Base-by-base conservation (phyloP, 2,797 vertebrate species). In the Hippoglossus hippoglossus region DNA sequence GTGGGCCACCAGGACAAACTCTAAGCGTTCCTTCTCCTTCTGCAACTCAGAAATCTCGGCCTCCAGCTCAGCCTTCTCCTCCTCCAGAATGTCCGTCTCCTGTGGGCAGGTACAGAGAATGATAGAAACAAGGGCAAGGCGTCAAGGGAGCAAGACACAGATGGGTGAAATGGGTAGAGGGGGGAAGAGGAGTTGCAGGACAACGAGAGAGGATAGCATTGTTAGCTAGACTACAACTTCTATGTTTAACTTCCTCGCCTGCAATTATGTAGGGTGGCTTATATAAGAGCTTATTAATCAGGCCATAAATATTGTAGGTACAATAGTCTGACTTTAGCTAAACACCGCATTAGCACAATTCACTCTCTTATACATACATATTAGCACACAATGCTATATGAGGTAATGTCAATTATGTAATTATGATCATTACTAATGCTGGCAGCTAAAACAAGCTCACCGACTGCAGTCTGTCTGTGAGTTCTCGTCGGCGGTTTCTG, bases 61-160 rank as follows among this genome's bases (percentile, higher is more conserved):
- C 93, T 99, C 97, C 86, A 99, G 93, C 84, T 97, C 97, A 0
- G 97, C 96, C 65, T 98, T 99, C 89, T 97, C 96, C 91, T 99
- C 97, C 91, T 99, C 98, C 90, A 99, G 83, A 18, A 97, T 89
- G 71, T 99, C 98, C 0, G 98, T 99, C 93, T 99, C 98, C 98
- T 99, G 91, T 63, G 58, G 64, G 47, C 31, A 72, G 73, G 64
- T n/a, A 62, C 31, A 73, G 56, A 78, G 36, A 66, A 82, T 50
- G 75, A 70, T 58, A 56, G 71, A 71, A 63, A 76, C 12, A 31
- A 26, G 54, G 66, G 44, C 2, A 52, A 0, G n/a, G 26, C 2
- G 41, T 39, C 0, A 28, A 5, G 12, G 53, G 25, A 44, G 39
- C 12, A 64, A 65, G 57, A 74, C 18, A 66, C 61, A 78, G 46